phyloP scores from a whole-genome alignment of 2,797 vertebrate species.

The Hydrolagus colliei region DNA sequence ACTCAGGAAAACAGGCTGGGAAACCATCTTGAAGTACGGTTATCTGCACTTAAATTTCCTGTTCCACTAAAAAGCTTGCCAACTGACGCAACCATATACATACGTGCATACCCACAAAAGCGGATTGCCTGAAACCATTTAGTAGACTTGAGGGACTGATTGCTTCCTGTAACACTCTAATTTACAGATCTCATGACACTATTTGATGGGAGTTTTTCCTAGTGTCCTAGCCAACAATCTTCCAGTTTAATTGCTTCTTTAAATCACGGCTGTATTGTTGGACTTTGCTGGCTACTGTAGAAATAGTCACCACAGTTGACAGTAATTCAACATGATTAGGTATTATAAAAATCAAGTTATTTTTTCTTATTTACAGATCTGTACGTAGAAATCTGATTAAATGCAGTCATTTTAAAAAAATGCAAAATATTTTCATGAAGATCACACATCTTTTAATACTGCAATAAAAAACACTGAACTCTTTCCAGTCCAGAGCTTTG shows the following conservation, averaged over 20 bases:
- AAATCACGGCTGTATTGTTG: no score
- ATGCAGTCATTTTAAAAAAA: background rate
- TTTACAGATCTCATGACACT: background rate
- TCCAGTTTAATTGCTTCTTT: no score
- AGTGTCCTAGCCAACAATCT: no score
- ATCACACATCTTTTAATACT: background rate
- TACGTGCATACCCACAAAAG: background rate
- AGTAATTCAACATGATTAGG: no score
- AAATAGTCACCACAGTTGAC: no score
- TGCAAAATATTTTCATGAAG: background rate
- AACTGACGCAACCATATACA: no score
- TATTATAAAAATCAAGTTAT: no score
- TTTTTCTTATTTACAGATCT: background rate
- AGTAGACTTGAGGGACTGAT: background rate
- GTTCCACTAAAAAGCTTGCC: background rate
- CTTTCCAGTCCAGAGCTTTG: background rate
- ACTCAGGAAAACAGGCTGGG: constrained; percentile 28
- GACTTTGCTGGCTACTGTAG: no score
- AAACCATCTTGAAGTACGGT: constrained; percentile 16
- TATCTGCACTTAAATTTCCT: constrained; percentile 31
- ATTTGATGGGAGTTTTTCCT: no score
- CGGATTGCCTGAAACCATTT: background rate
- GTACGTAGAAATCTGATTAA: background rate
- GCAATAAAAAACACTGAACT: background rate
- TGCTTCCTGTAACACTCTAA: background rate